Evolutionary conservation across 1,140 invertebrate species (phyloP).

Genomic region (Lordiphosa stackelbergi): DNA sequence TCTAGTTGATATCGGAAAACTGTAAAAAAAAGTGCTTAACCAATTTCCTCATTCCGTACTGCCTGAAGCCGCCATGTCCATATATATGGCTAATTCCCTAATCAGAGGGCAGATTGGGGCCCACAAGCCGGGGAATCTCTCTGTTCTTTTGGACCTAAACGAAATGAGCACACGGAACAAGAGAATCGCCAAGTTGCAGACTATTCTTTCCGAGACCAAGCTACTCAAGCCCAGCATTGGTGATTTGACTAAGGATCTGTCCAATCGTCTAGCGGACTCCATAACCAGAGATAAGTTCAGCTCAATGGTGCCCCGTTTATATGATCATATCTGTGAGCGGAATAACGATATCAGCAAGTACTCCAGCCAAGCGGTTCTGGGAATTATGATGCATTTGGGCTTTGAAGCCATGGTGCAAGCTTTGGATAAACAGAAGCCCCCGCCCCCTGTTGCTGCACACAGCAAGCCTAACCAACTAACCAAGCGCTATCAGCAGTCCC

Average conservation of each 20-base stretch:
- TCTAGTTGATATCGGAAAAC: too few relatives aligned
- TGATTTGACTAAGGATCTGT: constrained; percentile 87
- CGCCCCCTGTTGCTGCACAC: too few relatives aligned
- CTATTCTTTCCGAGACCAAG: constrained; percentile 85
- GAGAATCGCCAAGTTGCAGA: constrained; percentile 68
- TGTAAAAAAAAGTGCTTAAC: too few relatives aligned
- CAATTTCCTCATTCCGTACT: constrained; percentile 91
- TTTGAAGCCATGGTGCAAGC: constrained; percentile 89
- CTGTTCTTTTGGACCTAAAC: too few relatives aligned
- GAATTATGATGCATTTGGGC: constrained; percentile 76
- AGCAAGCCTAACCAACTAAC: constrained; percentile 88
- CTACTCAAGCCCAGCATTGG: constrained; percentile 90
- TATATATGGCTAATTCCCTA: constrained; percentile 88
- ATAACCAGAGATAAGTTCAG: constrained; percentile 86
- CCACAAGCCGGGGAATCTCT: too few relatives aligned
- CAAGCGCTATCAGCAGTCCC: constrained; percentile 78
- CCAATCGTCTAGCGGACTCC: constrained; percentile 87
- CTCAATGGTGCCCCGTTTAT: constrained; percentile 88
- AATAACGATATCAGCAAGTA: constrained; percentile 94
- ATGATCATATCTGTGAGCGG: constrained; percentile 91
- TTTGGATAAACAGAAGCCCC: constrained; percentile 91
- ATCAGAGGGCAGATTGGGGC: constrained; percentile 90
- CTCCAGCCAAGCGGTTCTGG: constrained; percentile 92
- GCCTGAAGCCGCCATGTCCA: constrained; percentile 85
- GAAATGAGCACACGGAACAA: constrained; percentile 78